A percentile compares a stretch with the other conserved stretches of the same genome.
Evolutionary conservation across 2,888 invertebrate species (phyloP).

Genomic region (Xanthia togata): DNA sequence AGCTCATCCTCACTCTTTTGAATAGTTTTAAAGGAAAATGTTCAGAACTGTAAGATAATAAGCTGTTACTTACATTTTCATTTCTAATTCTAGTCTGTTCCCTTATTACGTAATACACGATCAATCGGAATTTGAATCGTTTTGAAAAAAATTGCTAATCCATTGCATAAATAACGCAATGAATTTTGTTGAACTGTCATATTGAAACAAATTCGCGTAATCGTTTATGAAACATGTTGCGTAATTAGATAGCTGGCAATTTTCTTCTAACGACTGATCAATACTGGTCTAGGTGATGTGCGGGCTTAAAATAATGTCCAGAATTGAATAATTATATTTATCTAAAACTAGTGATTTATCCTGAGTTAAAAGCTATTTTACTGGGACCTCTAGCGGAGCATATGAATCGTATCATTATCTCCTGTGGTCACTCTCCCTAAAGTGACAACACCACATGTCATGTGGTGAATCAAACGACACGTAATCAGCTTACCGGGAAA

Average conservation of each 20-base stretch:
- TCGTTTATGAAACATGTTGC: too few relatives aligned
- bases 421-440: slow-evolving; percentile 63
- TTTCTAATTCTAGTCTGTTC: neutral
- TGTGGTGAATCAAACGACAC: slow-evolving; percentile 55
- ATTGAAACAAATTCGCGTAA: too few relatives aligned
- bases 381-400: slow-evolving; percentile 59
- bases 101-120: too few relatives aligned
- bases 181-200: too few relatives aligned
- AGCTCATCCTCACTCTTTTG: neutral
- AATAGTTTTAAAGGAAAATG: neutral
- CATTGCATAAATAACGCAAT: too few relatives aligned
- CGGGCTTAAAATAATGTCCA: neutral
- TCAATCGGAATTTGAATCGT: too few relatives aligned
- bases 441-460: slow-evolving; percentile 51
- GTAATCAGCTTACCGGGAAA: slow-evolving; percentile 52
- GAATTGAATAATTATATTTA: neutral
- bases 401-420: slow-evolving; percentile 76
- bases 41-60: neutral
- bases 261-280: neutral
- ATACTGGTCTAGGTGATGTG: neutral
- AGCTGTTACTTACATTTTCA: neutral
- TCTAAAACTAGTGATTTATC: slow-evolving; percentile 6
- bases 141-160: too few relatives aligned
- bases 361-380: neutral
- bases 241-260: too few relatives aligned